Evolutionary conservation across 2,888 invertebrate species (phyloP).

Genomic region (Dryobotodes eremita): DNA sequence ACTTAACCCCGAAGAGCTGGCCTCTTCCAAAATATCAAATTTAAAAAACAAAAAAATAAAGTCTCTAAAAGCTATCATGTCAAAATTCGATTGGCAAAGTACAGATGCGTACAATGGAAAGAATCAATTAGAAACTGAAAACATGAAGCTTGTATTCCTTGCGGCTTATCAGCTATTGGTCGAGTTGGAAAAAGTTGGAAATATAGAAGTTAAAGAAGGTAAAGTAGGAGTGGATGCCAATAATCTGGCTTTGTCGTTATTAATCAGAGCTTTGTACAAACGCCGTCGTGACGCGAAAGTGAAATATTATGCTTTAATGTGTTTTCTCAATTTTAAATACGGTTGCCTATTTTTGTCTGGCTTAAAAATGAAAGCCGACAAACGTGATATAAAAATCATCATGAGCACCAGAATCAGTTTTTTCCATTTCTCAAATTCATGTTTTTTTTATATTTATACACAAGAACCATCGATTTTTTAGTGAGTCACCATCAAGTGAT

Average conservation of each 20-base stretch:
- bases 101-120: constrained; percentile 71
- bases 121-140: constrained; percentile 67
- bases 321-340: constrained; percentile 4
- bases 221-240: constrained; percentile 65
- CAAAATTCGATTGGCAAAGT: constrained; percentile 76
- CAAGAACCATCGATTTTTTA: not conserved
- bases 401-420: not conserved
- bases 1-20: constrained; percentile 51
- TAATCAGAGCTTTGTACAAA: constrained; percentile 71
- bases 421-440: not conserved
- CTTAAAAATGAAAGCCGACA: not conserved
- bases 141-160: constrained; percentile 71
- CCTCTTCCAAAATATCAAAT: constrained; percentile 51
- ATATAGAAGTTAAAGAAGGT: constrained; percentile 67
- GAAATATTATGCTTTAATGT: constrained; percentile 26
- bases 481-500: not conserved
- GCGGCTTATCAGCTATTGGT: constrained; percentile 74
- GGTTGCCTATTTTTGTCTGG: not conserved
- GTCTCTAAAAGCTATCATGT: constrained; percentile 68
- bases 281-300: constrained; percentile 14
- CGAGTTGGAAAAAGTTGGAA: constrained; percentile 68
- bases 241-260: constrained; percentile 54
- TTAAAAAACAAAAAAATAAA: constrained; percentile 68
- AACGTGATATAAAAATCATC: not conserved
- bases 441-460: not conserved